These are phyloP conservation scores for Bradypus variegatus DNA, from an alignment of 2,797 vertebrate species.

Conservation along the genomic window DNA sequence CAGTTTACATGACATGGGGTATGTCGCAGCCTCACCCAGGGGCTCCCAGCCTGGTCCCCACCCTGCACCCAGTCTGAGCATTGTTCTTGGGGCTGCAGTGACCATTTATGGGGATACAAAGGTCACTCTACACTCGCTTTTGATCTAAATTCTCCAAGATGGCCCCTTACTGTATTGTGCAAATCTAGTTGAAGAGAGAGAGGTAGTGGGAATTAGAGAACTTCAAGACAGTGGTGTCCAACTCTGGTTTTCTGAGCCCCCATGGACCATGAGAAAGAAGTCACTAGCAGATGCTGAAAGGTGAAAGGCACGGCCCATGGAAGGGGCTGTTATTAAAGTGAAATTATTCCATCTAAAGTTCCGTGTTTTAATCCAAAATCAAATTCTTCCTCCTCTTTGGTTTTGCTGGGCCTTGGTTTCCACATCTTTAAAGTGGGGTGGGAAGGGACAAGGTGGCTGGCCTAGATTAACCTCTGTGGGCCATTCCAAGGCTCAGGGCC, in stretches of 20 bases:
- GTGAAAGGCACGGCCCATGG: background rate
- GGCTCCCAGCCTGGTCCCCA: background rate
- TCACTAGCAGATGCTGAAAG: background rate
- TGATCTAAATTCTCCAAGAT: background rate
- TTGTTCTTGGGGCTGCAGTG: background rate
- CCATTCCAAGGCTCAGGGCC: background rate
- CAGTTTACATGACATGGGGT: background rate
- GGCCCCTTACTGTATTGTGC: background rate
- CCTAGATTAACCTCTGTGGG: background rate
- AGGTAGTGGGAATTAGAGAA: background rate
- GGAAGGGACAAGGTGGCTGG: background rate
- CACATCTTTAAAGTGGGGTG: background rate
- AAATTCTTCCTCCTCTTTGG: background rate
- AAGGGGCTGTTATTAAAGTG: background rate
- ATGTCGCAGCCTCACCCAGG: background rate
- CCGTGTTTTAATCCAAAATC: background rate
- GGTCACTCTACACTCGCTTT: background rate
- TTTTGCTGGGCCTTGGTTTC: background rate
- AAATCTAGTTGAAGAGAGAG: background rate
- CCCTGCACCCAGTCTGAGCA: background rate
- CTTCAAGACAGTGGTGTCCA: background rate
- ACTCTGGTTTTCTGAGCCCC: background rate
- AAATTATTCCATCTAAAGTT: background rate
- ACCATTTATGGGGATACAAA: background rate
- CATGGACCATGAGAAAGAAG: background rate